phyloP scores from a whole-genome alignment of 2,888 invertebrate species.

The Emmelina monodactyla region DNA sequence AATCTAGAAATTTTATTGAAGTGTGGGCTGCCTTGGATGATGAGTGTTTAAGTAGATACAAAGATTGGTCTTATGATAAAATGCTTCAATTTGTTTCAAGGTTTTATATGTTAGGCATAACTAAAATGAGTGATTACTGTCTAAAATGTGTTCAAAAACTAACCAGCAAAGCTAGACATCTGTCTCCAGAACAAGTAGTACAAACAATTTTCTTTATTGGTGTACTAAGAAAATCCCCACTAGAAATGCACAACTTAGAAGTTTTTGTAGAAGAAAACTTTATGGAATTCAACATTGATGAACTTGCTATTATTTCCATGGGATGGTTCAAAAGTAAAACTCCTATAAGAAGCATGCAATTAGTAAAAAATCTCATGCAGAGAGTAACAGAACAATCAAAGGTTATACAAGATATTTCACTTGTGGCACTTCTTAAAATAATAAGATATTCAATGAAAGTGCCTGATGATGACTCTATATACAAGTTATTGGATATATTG shows the following conservation, averaged over 20 bases:
- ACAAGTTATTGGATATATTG: conserved; percentile 60
- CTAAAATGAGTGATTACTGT: conserved; percentile 63
- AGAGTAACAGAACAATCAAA: conserved; percentile 56
- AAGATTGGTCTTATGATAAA: conserved; percentile 60
- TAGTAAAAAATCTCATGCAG: conserved; percentile 59
- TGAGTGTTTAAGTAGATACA: conserved; percentile 56
- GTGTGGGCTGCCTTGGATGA: conserved; percentile 75
- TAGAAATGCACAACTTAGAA: conserved; percentile 74
- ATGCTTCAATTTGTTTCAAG: conserved; percentile 68
- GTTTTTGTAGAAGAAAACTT: conserved; percentile 56
- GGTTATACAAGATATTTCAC: conserved; percentile 68
- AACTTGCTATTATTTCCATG: conserved; percentile 75
- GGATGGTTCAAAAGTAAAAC: conserved; percentile 81
- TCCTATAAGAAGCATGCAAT: conserved; percentile 55
- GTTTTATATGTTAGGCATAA: conserved; percentile 69
- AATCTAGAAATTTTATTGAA: conserved; percentile 67
- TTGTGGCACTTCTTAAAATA: conserved; percentile 72
- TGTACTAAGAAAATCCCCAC: conserved; percentile 57
- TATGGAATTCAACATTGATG: conserved; percentile 67
- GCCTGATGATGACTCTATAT: conserved; percentile 45
- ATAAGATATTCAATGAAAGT: conserved; percentile 67
- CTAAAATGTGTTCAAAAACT: conserved; percentile 60
- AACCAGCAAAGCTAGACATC: conserved; percentile 59
- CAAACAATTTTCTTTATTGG: conserved; percentile 74
- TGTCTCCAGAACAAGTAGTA: conserved; percentile 70